Percentiles rank a stretch among this genome's conserved stretches.
phyloP scores from a whole-genome alignment of 2,797 vertebrate genomes.

The Masticophis lateralis region DNA sequence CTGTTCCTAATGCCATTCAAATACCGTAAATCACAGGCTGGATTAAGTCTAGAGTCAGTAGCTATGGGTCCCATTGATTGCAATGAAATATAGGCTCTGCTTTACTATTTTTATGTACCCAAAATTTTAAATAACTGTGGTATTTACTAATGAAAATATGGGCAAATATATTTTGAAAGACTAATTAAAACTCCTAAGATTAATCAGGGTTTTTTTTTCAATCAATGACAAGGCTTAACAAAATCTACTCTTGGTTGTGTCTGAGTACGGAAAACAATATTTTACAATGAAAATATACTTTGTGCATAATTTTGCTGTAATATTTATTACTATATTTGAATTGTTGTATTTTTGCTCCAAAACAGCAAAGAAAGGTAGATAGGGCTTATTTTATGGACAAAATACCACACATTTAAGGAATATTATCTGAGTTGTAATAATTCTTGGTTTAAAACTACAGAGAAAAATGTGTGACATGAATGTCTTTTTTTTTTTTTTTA shows the following conservation, averaged over 20 bases:
- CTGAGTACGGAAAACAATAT: neutral
- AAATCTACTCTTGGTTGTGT: neutral
- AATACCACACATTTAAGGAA: neutral
- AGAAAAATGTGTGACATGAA: neutral
- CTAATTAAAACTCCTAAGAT: neutral
- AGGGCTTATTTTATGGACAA: neutral
- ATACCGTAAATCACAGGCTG: neutral
- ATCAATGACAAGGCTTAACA: neutral
- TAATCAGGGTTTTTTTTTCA: neutral
- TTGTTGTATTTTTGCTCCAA: neutral
- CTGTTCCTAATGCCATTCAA: neutral
- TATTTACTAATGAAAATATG: neutral
- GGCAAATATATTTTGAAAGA: neutral
- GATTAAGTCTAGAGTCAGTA: neutral
- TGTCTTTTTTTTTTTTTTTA: neutral
- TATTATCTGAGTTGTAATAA: neutral
- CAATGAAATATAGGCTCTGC: neutral
- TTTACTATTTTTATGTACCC: neutral
- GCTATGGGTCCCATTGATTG: neutral
- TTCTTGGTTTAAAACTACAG: fast-evolving
- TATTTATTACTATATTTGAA: neutral
- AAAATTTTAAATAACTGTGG: neutral
- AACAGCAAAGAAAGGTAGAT: neutral
- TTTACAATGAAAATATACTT: neutral
- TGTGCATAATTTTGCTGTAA: neutral